A percentile compares a stretch with the other conserved stretches of the same genome.
Conservation (phyloP, 2,113 vertebrate genomes). For the Platycercus adscitus region DNA sequence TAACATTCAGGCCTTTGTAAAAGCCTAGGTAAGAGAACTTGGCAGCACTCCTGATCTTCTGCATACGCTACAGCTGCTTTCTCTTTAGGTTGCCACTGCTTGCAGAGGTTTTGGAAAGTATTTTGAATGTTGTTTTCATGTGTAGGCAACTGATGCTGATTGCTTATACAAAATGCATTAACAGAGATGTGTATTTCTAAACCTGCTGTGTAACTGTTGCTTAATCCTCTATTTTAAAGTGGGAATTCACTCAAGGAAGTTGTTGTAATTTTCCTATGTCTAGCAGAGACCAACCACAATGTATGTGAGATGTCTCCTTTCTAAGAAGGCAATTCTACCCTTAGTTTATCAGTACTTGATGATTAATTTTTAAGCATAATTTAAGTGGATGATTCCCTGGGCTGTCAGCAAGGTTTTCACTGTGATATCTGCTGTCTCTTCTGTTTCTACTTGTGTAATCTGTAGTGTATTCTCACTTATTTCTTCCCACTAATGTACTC, state of each 20-base stretch:
- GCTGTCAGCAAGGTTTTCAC: neutral
- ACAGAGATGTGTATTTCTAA: neutral
- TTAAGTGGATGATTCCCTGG: neutral
- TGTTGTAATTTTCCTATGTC: neutral
- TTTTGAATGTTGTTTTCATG: neutral
- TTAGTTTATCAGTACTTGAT: neutral
- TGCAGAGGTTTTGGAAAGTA: neutral
- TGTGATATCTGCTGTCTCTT: neutral
- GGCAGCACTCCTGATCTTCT: neutral
- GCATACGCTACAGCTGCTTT: neutral
- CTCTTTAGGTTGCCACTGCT: neutral
- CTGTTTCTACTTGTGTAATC: neutral
- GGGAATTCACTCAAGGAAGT: neutral
- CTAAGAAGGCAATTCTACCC: neutral
- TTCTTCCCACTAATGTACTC: neutral
- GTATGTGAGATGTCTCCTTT: neutral
- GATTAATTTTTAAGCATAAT: neutral
- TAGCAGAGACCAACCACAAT: rapidly evolving
- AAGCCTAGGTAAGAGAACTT: neutral
- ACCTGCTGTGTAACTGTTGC: neutral
- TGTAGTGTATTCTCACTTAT: neutral
- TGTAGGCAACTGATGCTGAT: neutral
- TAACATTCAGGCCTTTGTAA: neutral
- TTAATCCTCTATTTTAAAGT: neutral
- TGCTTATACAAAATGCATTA: neutral